phyloP scores from a whole-genome alignment of 2,888 invertebrate species.

The Cosmorhoe ocellata region DNA sequence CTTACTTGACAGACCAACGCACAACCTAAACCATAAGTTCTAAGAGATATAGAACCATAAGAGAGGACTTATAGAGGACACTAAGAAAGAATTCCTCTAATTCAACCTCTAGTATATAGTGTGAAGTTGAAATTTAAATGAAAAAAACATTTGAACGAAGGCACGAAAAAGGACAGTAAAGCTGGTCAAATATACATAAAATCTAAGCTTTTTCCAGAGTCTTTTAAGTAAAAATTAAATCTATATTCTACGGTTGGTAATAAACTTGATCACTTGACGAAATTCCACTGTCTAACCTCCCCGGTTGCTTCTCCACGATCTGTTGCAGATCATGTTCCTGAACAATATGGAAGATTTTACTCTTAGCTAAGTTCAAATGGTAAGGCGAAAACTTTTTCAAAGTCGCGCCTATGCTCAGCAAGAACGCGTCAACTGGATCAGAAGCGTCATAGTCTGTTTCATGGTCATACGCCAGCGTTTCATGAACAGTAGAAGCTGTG shows the following conservation, averaged over 20 bases:
- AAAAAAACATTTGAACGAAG: too few relatives aligned
- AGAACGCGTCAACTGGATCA: constrained; percentile 70
- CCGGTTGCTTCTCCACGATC: constrained; percentile 60
- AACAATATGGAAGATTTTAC: constrained; percentile 71
- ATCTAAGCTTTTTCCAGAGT: too few relatives aligned
- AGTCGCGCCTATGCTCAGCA: constrained; percentile 69
- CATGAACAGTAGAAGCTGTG: constrained; percentile 38
- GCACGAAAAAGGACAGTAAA: too few relatives aligned
- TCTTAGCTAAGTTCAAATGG: constrained; percentile 72
- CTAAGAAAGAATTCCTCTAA: too few relatives aligned
- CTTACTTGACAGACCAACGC: too few relatives aligned
- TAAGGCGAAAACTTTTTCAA: constrained; percentile 70
- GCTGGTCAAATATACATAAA: too few relatives aligned
- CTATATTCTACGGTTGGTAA: constrained; percentile 24
- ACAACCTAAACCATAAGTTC: too few relatives aligned
- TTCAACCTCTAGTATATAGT: too few relatives aligned
- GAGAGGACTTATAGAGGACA: too few relatives aligned
- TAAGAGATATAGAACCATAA: too few relatives aligned
- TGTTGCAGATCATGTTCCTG: constrained; percentile 76
- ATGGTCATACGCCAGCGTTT: constrained; percentile 26
- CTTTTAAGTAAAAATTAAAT: neutral
- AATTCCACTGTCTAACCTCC: constrained; percentile 46
- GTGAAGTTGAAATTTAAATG: too few relatives aligned
- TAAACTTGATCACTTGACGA: constrained; percentile 37
- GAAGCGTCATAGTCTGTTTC: constrained; percentile 53